Evolutionary conservation across 2,113 vertebrate species (phyloP).

Genomic region (Clarias batrachus): DNA sequence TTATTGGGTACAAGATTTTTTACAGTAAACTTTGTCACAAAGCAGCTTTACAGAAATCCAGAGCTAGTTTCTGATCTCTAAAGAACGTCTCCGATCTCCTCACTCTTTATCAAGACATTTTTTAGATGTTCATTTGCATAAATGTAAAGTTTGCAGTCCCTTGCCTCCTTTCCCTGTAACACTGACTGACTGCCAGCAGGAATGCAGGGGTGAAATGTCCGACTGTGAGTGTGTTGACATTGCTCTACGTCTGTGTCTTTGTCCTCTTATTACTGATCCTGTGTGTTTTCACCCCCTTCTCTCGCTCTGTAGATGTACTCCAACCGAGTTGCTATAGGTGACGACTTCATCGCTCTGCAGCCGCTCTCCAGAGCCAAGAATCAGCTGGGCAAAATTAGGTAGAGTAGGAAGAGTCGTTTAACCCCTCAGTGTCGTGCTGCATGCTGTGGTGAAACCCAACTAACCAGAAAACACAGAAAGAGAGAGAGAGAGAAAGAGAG

Average conservation of each 20-base stretch:
- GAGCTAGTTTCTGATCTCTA: neutral
- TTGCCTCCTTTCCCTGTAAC: neutral
- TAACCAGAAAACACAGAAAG: constrained; percentile 56
- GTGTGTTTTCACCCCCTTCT: constrained; percentile 74
- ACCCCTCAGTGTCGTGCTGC: constrained; percentile 42
- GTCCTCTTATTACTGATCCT: constrained; percentile 70
- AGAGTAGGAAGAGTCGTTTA: constrained; percentile 80
- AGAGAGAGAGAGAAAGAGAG: constrained; percentile 50
- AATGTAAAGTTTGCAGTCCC: neutral
- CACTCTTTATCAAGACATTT: neutral
- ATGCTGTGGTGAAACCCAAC: constrained; percentile 44
- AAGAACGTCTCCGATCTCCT: neutral
- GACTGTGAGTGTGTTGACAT: neutral
- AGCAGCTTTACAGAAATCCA: neutral
- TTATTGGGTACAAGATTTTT: neutral
- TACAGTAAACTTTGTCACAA: neutral
- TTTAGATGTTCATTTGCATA: neutral
- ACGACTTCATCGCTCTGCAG: constrained; percentile 99
- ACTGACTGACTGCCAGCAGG: neutral
- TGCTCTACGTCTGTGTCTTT: constrained; percentile 31
- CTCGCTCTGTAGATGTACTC: constrained; percentile 93
- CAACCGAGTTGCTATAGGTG: constrained; percentile 95
- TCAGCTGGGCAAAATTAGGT: constrained; percentile 99
- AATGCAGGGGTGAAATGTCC: neutral
- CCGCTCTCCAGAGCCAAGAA: constrained; percentile 97